Evolutionary conservation across 2,888 invertebrate genomes (phyloP), one percentile per base, ranked within the genome.

Genomic region (Scelioninae gen. 1): DNA sequence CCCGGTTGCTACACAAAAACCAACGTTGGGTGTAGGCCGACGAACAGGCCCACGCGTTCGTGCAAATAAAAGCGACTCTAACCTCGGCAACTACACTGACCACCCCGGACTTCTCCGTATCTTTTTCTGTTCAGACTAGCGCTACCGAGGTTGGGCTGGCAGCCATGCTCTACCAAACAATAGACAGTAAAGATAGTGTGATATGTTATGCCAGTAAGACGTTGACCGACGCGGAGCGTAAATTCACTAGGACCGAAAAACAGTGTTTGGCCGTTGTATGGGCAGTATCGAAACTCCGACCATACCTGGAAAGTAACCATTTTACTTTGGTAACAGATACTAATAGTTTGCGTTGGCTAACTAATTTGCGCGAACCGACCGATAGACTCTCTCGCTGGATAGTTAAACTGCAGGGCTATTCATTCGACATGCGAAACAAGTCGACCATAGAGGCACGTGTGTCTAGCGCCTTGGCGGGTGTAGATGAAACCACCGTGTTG

Each of bases 171-270:
- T 23, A 23, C 23, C 23, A 23, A 23, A 23, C 23, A 4, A 4
- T 23, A 4, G 23, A 23, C 1, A 4, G 23, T n/a, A 10, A 11
- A n/a, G 43, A 43, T 6, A 10, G 5, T 0, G 43, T 43, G 11
- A 43, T 43, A n/a, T 43, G 43, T 11, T 43, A 43, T n/a, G 43
- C 43, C 11, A 43, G 43, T 43, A 10, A n/a, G n/a, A 43, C 43
- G 0, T n/a, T 43, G 10, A 43, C 43, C 5, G 43, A 43, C 5
- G n/a, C 10, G 11, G 43, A 43, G n/a, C 10, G 43, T 1, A 43
- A 43, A 11, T 43, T n/a, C n/a, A 43, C 43, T n/a, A n/a, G 0
- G 11, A 43, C 43, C n/a, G 43, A 43, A n/a, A 9, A n/a, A 5
- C 11, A 43, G n/a, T 10, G 43, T 11, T n/a, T 43, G 5, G 43